Base-by-base conservation (phyloP, 2,888 invertebrate species). In the Drosophila affinis region DNA sequence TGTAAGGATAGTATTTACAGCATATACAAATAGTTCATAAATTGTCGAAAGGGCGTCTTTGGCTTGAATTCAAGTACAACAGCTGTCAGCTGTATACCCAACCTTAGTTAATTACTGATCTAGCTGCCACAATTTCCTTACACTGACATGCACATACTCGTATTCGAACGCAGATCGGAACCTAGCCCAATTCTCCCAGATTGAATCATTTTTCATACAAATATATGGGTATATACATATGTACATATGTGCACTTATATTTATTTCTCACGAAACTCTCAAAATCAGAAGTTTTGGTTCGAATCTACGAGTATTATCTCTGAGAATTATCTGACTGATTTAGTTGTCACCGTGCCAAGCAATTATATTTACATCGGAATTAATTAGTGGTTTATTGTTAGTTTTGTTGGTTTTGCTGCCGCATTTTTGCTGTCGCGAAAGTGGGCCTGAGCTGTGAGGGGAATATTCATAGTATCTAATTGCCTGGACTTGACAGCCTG, bases 1-100 rank as follows among this genome's bases (percentile, higher is more conserved):
- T 95, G 92, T 2, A 70, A 70, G 39, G 39, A 39, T n/a, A 39
- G 12, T 51, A 44, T 55, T 18, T 12, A 53, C 6, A 48, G 53
- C 24, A 27, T 59, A 46, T 46, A 24, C 24, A 24, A 24, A 24
- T 24, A 4, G 0, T 24, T 24, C 24, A 24, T 24, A 24, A 24
- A 4, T 24, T 5, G 5, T 24, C 24, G 5, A 1, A 34, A 34
- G 21, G 21, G 21, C 34, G 1, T 14, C 34, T 34, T 34, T 34
- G 12, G 5, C 2, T 39, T 5, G 6, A 39, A 39, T 39, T 24
- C 24, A 24, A 24, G 24, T 24, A 24, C 51, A 63, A 61, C 71
- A 61, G 54, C 56, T 76, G 75, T 7, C 70, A 75, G 53, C 65
- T 75, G 75, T 62, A 67, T 58, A 14, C 1, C 14, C 14, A 39